A percentile compares a stretch with the other conserved stretches of the same genome.
Evolutionary conservation across 2,888 invertebrate species (phyloP).

Genomic region (Andricus curvator): DNA sequence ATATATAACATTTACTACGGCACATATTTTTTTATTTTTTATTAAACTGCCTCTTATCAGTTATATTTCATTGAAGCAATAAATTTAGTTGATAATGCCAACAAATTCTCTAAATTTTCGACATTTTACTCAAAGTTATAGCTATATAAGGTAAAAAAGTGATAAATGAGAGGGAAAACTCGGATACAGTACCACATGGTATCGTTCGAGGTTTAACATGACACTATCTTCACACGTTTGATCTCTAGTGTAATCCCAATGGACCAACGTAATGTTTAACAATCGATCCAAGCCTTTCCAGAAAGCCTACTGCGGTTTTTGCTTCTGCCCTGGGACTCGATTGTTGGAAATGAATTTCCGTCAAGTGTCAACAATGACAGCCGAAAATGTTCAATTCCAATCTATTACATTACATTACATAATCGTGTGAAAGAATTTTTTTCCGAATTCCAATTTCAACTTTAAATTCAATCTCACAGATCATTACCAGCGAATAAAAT

Average conservation of each 20-base stretch:
- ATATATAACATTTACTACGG: too few relatives aligned
- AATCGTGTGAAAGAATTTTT: too few relatives aligned
- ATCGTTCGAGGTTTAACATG: constrained; percentile 5
- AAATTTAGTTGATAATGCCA: background rate
- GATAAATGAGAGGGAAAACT: constrained; percentile 4
- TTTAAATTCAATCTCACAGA: background rate
- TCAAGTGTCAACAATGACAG: constrained; percentile 3
- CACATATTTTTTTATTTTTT: too few relatives aligned
- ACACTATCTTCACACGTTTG: constrained; percentile 21
- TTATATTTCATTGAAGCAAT: background rate
- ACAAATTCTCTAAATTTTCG: background rate
- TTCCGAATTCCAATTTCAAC: background rate
- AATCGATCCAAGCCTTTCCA: constrained; percentile 31
- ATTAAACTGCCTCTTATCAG: background rate
- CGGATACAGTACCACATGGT: background rate
- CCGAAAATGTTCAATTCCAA: constrained; percentile 2
- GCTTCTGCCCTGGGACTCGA: constrained; percentile 3
- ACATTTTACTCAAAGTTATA: background rate
- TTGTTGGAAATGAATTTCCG: constrained; percentile 15
- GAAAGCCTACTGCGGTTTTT: background rate
- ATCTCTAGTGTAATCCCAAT: background rate
- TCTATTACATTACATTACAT: background rate
- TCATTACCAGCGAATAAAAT: background rate
- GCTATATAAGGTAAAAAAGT: background rate
- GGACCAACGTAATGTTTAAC: constrained; percentile 24